Percentiles rank a stretch among this genome's conserved stretches.
phyloP scores from a whole-genome alignment of 2,888 invertebrate species.

The Drosophila siamana region DNA sequence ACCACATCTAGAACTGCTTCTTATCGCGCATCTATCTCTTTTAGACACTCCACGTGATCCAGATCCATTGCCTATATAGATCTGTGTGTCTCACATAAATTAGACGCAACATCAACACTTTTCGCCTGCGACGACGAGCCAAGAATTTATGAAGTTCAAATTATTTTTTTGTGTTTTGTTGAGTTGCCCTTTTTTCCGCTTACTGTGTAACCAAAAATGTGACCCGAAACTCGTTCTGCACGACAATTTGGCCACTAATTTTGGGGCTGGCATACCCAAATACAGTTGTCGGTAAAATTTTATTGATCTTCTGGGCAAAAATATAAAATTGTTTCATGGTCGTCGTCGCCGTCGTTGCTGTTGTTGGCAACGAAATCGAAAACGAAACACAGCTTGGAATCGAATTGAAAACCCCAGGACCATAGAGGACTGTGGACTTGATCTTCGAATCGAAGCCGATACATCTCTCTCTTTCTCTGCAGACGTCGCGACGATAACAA shows the following conservation, averaged over 20 bases:
- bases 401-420: constrained; percentile 67
- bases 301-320: constrained; percentile 77
- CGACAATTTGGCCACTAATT: constrained; percentile 77
- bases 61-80: constrained; percentile 20
- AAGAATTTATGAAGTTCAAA: constrained; percentile 57
- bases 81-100: constrained; percentile 44
- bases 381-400: constrained; percentile 61
- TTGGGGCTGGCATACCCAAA: constrained; percentile 59
- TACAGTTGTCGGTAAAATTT: constrained; percentile 79
- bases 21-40: constrained; percentile 36
- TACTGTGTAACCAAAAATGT: constrained; percentile 75
- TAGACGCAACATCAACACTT: constrained; percentile 48
- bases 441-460: constrained; percentile 1
- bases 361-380: constrained; percentile 62
- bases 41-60: constrained; percentile 24
- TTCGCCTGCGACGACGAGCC: constrained; percentile 27
- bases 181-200: constrained; percentile 29
- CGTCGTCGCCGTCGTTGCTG: constrained; percentile 33
- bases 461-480: constrained; percentile 10
- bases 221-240: constrained; percentile 65
- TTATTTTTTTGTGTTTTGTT: constrained; percentile 36
- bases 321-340: constrained; percentile 77
- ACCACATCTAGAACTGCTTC: background rate
- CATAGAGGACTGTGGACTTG: constrained; percentile 26
- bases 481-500: constrained; percentile 59